Evolutionary conservation across 2,797 vertebrate species (phyloP).

Genomic region (Syngnathus acus): DNA sequence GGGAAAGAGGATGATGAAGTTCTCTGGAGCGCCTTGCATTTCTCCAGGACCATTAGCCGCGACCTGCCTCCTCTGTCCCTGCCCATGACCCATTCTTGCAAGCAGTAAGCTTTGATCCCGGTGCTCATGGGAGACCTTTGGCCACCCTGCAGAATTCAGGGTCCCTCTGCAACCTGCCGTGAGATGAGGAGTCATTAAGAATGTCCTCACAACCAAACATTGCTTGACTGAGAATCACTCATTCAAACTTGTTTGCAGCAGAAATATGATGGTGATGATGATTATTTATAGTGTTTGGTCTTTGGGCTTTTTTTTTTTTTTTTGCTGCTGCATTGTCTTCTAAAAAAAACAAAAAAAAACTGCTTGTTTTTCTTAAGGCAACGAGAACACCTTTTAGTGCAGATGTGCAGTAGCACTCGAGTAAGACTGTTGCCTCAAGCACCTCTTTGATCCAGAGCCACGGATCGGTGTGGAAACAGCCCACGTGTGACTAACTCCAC

Average conservation of each 20-base stretch:
- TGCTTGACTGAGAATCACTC: constrained; percentile 48
- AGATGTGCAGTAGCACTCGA: background rate
- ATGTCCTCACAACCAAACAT: constrained; percentile 41
- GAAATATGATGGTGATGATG: constrained; percentile 41
- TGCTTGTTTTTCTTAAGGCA: background rate
- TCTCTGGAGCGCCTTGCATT: constrained; percentile 49
- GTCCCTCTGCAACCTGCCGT: constrained; percentile 45
- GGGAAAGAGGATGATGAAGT: constrained; percentile 50
- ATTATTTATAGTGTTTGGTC: constrained; percentile 51
- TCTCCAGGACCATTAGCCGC: constrained; percentile 56
- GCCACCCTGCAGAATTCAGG: constrained; percentile 50
- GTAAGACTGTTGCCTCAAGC: background rate
- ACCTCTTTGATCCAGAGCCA: constrained; percentile 33
- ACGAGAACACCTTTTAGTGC: background rate
- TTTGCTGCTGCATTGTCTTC: constrained; percentile 31
- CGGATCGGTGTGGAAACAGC: constrained; percentile 28
- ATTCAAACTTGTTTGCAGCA: constrained; percentile 57
- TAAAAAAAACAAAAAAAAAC: background rate
- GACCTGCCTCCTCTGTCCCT: constrained; percentile 42
- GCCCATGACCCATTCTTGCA: constrained; percentile 49
- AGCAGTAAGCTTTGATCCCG: constrained; percentile 58
- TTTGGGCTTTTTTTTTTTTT: constrained; percentile 33
- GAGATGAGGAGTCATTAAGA: constrained; percentile 42
- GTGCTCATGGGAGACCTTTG: constrained; percentile 53
- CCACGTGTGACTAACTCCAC: constrained; percentile 51